These are phyloP conservation scores for Leucophenga varia DNA, from an alignment of 1,140 invertebrate genomes.

Conservation along the genomic window DNA sequence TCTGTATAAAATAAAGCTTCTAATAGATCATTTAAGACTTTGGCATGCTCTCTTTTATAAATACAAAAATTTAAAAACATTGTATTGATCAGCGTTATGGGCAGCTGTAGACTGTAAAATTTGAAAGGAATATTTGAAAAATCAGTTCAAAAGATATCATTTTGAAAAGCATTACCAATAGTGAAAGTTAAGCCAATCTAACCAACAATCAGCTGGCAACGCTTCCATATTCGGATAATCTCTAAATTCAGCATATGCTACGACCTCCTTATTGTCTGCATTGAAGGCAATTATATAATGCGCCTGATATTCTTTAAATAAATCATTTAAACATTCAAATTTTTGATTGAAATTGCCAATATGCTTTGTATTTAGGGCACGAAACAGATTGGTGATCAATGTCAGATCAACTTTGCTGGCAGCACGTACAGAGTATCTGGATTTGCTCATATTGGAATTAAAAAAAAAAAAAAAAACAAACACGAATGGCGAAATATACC, in stretches of 20 bases:
- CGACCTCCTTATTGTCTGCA: not conserved
- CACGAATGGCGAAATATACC: too few relatives aligned
- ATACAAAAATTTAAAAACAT: constrained; percentile 39
- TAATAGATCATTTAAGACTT: constrained; percentile 12
- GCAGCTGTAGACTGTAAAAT: constrained; percentile 4
- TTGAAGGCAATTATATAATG: constrained; percentile 16
- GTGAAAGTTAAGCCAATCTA: constrained; percentile 27
- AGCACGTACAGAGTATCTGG: constrained; percentile 16
- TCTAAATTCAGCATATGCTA: constrained; percentile 41
- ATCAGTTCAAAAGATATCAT: not conserved
- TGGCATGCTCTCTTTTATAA: constrained; percentile 11
- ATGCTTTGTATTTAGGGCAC: constrained; percentile 13
- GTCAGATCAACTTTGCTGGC: constrained; percentile 15
- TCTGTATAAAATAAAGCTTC: constrained; percentile 29
- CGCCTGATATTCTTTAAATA: constrained; percentile 22
- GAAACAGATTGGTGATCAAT: constrained; percentile 6
- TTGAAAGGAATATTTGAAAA: not conserved
- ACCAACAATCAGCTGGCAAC: constrained; percentile 32
- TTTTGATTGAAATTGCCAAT: not conserved
- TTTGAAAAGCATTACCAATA: constrained; percentile 33
- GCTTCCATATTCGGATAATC: constrained; percentile 31
- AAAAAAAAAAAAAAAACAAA: constrained; percentile 1
- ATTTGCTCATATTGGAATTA: constrained; percentile 6
- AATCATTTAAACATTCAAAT: constrained; percentile 2
- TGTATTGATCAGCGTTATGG: constrained; percentile 27